Evolutionary conservation across 2,797 vertebrate genomes (phyloP), one percentile per base, ranked within the genome.

Genomic region (Carapus acus): DNA sequence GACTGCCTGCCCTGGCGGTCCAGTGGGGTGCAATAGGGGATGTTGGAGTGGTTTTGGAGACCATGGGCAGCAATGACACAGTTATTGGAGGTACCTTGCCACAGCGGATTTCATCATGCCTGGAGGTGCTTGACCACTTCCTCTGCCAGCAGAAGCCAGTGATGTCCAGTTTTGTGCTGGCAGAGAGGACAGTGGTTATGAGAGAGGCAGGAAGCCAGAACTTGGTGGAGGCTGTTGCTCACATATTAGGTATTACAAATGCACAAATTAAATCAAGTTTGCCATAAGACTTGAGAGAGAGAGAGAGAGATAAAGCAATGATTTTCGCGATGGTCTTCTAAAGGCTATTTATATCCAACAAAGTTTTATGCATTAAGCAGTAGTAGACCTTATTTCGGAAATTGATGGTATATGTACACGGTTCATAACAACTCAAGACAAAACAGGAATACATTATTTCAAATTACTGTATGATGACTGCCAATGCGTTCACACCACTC

Each of bases 1-100:
- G 89, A 20, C 85, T 97, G 6, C 92, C 96, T 29, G 95, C 90
- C 16, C 83, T 99, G 21, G 94, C 94, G 0, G 71, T 99, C 39
- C 96, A 98, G 14, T 99, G 96, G 96, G 96, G 96, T 0, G 93
- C 93, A 60, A 90, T 99, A 2, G 96, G 95, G 0, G 96, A 99
- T 6, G 96, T 98, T 38, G 96, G 96, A 7, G 68, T 98, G 15
- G 76, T 98, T 36, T 45, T 94, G 80, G 92, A 96, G 66, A 84
- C 85, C 2, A 87, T 90, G 89, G 93, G 93, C 13, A 87, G 78
- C 31, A 93, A 87, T 2, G 90, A 96, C 1, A 58, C 76, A 0
- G 92, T 93, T 19, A 82, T 99, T 2, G 88, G 94, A 0, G 96
- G 96, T 43, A 98, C 95, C 0, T 58, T 94, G 41, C 95, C 94